Conservation (phyloP, 2,113 vertebrate species). For the Alosa alosa region DNA sequence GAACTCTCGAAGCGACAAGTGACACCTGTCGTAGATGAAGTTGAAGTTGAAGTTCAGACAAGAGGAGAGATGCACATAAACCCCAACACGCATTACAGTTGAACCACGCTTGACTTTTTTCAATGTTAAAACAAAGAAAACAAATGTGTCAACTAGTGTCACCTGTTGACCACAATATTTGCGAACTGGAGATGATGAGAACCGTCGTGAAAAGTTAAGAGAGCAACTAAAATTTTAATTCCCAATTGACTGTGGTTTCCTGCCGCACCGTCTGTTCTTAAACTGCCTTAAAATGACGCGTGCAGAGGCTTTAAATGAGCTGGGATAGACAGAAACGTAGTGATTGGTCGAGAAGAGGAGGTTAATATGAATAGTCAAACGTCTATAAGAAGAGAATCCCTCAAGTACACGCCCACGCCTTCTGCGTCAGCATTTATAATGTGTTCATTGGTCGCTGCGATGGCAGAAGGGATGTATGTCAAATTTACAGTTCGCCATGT, state of each 20-base stretch:
- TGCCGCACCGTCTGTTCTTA: background rate
- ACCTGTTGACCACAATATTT: background rate
- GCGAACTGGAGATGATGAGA: background rate
- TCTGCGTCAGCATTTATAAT: conserved; percentile 29
- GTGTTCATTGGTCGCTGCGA: conserved; percentile 16
- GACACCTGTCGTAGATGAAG: background rate
- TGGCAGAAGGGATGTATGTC: conserved; percentile 8
- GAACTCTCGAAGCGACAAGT: background rate
- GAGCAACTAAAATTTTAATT: background rate
- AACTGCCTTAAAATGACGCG: background rate
- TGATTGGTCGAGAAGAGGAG: conserved; percentile 50
- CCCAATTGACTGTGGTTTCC: background rate
- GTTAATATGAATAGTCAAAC: conserved; percentile 49
- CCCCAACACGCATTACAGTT: background rate
- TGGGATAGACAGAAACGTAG: conserved; percentile 47
- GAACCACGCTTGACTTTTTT: background rate
- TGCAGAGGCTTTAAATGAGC: conserved; percentile 53
- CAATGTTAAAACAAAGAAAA: background rate
- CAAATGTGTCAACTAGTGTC: background rate
- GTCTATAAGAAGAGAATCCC: conserved; percentile 26
- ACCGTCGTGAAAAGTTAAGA: background rate
- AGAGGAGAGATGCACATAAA: background rate
- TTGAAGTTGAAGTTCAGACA: background rate
- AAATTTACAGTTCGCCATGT: background rate
- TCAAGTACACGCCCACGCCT: conserved; percentile 30